Base-by-base conservation (phyloP, 2,113 vertebrate species). In the Microtus oregoni region DNA sequence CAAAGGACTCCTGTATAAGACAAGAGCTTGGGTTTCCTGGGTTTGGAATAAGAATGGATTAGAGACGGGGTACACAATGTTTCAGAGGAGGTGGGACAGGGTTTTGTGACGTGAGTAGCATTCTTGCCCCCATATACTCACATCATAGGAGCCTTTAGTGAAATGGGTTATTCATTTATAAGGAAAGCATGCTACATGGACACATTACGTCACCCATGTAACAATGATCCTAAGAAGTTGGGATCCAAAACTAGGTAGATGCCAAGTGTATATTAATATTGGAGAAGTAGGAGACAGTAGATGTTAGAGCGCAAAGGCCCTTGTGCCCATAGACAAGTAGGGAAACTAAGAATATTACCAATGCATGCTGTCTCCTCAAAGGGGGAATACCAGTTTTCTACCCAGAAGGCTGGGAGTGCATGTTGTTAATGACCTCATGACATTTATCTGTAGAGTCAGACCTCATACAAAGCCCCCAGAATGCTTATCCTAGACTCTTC, bases 11-110 rank as follows among this genome's bases (percentile, higher is more conserved):
- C n/a, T 67, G 2, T 38, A 67, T 12, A 44, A 28, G 30, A 86
- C 14, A 92, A 15, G 68, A n/a, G 28, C 63, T 73, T 94, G 44
- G 82, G 63, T 93, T 86, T 96, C 72, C 85, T 92, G 38, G 47
- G 65, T 79, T 86, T 32, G n/a, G 15, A 50, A 35, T 61, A 52
- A 86, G 52, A 65, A 82, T 15, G 47, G 72, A 11, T n/a, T 83
- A 5, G 20, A 5, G 50, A 61, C 50, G 22, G 8, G 8, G 22
- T 88, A 76, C 20, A 38, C 3, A 19, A 0, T 41, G 95, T 68
- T 61, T 86, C 78, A 88, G 11, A 94, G 63, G 8, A 30, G 24
- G 41, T 75, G 5, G 24, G 4, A 28, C 78, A 52, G 55, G 9
- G 35, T 55, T 72, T 73, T 35, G 83, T 72, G 82, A 30, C 52